Evolutionary conservation across 1,140 invertebrate genomes (phyloP).

Genomic region (Vollenhovia emeryi): DNA sequence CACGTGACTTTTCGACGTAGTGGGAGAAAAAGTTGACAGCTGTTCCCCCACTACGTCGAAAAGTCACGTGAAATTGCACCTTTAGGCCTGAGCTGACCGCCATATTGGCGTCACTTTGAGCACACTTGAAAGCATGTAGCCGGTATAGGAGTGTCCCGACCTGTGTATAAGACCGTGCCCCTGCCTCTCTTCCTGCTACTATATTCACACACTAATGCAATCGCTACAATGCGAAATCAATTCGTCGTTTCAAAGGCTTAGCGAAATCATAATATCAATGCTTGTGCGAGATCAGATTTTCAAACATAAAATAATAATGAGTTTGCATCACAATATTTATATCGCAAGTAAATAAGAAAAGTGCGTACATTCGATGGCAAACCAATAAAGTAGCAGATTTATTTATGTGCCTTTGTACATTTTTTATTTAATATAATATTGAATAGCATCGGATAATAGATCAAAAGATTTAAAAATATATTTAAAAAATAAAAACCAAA

Average conservation of each 20-base stretch:
- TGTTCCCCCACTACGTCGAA: no score
- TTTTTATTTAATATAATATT: background rate
- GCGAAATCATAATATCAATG: constrained; percentile 39
- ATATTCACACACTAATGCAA: constrained; percentile 52
- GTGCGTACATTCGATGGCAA: constrained; percentile 37
- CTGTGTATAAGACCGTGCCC: no score
- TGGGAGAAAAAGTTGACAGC: no score
- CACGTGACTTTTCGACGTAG: no score
- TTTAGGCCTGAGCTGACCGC: no score
- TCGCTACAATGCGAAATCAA: constrained; percentile 76
- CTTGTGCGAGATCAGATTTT: constrained; percentile 13
- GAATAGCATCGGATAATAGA: background rate
- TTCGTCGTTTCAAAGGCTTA: constrained; percentile 60
- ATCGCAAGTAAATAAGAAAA: constrained; percentile 6
- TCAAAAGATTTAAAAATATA: no score
- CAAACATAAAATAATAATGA: constrained; percentile 56
- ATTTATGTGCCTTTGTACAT: background rate
- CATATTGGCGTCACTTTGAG: no score
- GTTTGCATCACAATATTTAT: constrained; percentile 49
- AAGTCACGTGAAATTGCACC: no score
- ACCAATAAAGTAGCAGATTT: background rate
- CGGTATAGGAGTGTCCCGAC: no score
- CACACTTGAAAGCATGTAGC: no score
- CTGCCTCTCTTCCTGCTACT: background rate
- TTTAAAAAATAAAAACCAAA: no score